These are phyloP conservation scores for Anas bahamensis DNA, from an alignment of 2,797 vertebrate genomes.

Conservation along the genomic window DNA sequence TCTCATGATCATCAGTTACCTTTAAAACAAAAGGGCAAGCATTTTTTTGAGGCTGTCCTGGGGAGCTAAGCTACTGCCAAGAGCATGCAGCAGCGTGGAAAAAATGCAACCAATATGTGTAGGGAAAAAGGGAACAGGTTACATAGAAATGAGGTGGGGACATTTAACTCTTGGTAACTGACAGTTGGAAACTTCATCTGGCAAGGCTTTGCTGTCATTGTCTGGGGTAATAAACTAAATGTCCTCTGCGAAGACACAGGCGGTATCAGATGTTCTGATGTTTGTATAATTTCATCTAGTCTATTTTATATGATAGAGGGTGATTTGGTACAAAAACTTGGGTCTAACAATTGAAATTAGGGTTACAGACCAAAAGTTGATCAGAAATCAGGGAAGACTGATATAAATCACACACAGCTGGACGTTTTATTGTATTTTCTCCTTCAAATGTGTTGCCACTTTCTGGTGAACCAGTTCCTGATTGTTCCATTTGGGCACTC, in stretches of 20 bases:
- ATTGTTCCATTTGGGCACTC: neutral
- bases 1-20: neutral
- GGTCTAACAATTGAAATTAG: neutral
- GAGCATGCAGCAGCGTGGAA: neutral
- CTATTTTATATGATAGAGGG: neutral
- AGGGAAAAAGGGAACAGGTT: neutral
- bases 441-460: neutral
- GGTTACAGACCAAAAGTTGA: neutral
- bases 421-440: neutral
- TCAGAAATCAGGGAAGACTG: neutral
- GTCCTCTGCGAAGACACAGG: neutral
- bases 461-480: neutral
- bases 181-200: neutral
- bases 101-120: neutral
- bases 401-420: neutral
- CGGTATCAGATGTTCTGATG: neutral
- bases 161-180: neutral
- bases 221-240: neutral
- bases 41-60: rapidly evolving
- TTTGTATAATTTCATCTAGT: neutral
- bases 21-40: neutral
- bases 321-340: neutral
- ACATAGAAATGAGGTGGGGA: neutral
- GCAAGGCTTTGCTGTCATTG: neutral
- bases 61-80: neutral